Evolutionary conservation across 2,888 invertebrate genomes (phyloP), one percentile per base, ranked within the genome.

Genomic region (Xanthorhoe spadicearia): DNA sequence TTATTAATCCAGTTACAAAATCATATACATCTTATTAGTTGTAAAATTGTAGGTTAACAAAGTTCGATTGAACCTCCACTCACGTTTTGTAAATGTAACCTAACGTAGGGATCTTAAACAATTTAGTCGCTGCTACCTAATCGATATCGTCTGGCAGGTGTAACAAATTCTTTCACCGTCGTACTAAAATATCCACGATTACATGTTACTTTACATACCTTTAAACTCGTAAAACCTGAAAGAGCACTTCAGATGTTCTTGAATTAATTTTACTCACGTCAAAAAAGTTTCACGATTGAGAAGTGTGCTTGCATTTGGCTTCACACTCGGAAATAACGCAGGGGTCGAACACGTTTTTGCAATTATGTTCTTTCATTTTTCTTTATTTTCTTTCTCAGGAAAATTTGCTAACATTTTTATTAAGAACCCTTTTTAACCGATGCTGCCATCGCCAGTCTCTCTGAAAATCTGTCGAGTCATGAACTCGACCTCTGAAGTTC

Each of bases 121-220:
- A 49, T 38, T 64, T 54, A 28, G 7, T 50, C 13, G 58, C 63
- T 57, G 15, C n/a, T 52, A 58, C 49, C 15, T 59, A 54, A 56
- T 48, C 55, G 48, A 52, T 65, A 52, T 53, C 51, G 52, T 48
- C 61, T 61, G 57, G 61, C 65, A 61, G 49, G 52, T 57, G 61
- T 53, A 18, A 66, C 56, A 38, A 61, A 57, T 66, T 57, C 19
- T 49, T 49, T 66, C 38, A 56, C 23, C 48, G 15, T 23, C 46
- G 15, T 19, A 8, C 46, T 50, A 35, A 58, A 58, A 64, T 64
- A 54, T 51, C 50, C 35, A 48, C n/a, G 52, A 43, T 13, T 13
- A 15, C n/a, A 18, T 43, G 13, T 19, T 59, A 52, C 23, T 8
- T 50, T 43, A 43, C 10, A 43, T 43, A 43, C 38, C 38, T 43